These are phyloP conservation scores for Virgularia gustaviana DNA, from an alignment of 92 coral and sea anemone species.

Conservation along the genomic window DNA sequence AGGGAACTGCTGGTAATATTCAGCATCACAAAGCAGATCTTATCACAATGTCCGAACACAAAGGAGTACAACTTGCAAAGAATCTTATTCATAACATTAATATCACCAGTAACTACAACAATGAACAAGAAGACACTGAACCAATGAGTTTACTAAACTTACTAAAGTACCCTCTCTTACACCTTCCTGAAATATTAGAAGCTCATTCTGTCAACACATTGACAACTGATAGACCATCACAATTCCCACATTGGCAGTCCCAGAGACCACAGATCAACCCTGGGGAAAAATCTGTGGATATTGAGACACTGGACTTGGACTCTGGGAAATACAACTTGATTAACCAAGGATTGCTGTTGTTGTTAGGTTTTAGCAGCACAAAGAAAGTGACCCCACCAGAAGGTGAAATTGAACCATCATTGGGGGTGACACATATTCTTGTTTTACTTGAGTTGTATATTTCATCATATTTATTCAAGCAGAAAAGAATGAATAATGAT, in stretches of 20 bases:
- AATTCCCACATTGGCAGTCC: constrained; percentile 14
- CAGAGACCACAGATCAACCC: neutral
- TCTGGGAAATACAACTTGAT: constrained; percentile 30
- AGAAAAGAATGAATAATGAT: neutral
- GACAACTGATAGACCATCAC: neutral
- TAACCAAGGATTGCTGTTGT: constrained; percentile 13
- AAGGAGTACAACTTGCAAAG: constrained; percentile 8
- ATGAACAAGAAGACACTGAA: neutral
- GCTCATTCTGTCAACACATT: constrained; percentile 8
- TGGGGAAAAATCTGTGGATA: neutral
- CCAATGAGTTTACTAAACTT: constrained; percentile 17
- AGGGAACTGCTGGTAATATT: neutral
- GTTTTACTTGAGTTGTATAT: constrained; percentile 27
- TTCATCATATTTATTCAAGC: constrained; percentile 16
- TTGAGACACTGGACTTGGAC: constrained; percentile 15
- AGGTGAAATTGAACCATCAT: neutral
- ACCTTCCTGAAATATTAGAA: constrained; percentile 10
- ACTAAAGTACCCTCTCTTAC: constrained; percentile 19
- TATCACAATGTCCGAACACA: neutral
- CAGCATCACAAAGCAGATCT: neutral
- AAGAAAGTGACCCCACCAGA: neutral
- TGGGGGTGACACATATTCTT: constrained; percentile 26
- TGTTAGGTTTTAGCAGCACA: neutral
- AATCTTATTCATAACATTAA: constrained; percentile 9
- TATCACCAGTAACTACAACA: neutral